Percentiles rank a stretch among this genome's conserved stretches.
Evolutionary conservation across 2,113 vertebrate genomes (phyloP).

Genomic region (Larimichthys polyactis): DNA sequence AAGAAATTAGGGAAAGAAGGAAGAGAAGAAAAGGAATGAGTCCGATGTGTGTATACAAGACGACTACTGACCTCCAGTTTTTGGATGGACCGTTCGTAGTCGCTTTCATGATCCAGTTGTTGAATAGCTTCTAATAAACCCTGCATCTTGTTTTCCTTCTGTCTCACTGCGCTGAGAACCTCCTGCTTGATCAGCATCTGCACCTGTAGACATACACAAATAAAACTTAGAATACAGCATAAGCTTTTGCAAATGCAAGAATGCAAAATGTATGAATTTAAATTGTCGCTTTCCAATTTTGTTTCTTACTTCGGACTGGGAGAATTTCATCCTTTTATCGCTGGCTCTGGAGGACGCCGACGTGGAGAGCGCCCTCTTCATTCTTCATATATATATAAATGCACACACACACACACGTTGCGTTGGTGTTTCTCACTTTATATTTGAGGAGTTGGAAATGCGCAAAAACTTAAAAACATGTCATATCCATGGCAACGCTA

Average conservation of each 20-base stretch:
- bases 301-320: constrained; percentile 58
- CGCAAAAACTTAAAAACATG: too few species aligned
- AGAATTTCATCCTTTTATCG: constrained; percentile 1
- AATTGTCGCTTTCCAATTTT: neutral
- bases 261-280: neutral
- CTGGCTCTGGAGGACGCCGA: neutral
- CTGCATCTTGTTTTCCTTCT: constrained; percentile 38
- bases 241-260: neutral
- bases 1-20: neutral
- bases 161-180: constrained; percentile 5
- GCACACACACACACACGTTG: neutral
- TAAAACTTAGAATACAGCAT: too few species aligned
- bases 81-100: constrained; percentile 39
- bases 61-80: constrained; percentile 61
- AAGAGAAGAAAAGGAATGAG: too few species aligned
- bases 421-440: neutral
- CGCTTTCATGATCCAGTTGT: neutral
- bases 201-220: constrained; percentile 41
- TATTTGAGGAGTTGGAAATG: neutral
- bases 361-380: neutral
- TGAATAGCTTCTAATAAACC: constrained; percentile 40
- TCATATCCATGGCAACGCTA: too few species aligned
- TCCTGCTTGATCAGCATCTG: constrained; percentile 53
- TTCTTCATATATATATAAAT: constrained; percentile 25
- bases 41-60: neutral